phyloP scores from a whole-genome alignment of 2,797 vertebrate species.

The Coendou prehensilis region DNA sequence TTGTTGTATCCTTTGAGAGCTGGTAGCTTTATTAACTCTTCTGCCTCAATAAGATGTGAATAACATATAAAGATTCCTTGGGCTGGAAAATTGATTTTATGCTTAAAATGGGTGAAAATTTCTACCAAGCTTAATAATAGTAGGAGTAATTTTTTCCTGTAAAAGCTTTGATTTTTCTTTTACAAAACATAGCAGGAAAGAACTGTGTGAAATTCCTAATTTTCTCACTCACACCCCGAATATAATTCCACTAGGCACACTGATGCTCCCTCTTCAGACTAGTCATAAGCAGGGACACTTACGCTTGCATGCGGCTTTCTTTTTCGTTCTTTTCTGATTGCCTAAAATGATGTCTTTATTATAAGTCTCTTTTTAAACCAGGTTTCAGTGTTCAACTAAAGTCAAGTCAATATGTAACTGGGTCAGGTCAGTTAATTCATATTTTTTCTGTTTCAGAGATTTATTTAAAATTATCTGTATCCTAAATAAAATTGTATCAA shows the following conservation, averaged over 20 bases:
- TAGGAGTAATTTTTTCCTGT: slow-evolving; percentile 51
- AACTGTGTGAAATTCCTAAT: slow-evolving; percentile 54
- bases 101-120: slow-evolving; percentile 51
- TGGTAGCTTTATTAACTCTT: slow-evolving; percentile 55
- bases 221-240: not conserved
- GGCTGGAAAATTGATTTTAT: slow-evolving; percentile 66
- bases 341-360: not conserved
- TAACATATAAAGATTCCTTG: slow-evolving; percentile 62
- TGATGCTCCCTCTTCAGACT: not conserved
- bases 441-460: not conserved
- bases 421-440: not conserved
- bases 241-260: slow-evolving; percentile 2
- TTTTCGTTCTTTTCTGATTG: not conserved
- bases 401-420: not conserved
- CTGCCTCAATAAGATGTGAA: slow-evolving; percentile 3
- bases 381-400: not conserved
- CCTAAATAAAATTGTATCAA: not conserved
- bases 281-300: not conserved
- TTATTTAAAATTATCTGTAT: not conserved
- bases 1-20: not conserved
- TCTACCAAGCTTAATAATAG: slow-evolving; percentile 62
- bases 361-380: not conserved
- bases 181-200: slow-evolving; percentile 30
- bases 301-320: not conserved
- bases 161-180: slow-evolving; percentile 64